These are phyloP conservation scores for Drosophila santomea DNA, from an alignment of 1,140 invertebrate genomes.

Conservation along the genomic window DNA sequence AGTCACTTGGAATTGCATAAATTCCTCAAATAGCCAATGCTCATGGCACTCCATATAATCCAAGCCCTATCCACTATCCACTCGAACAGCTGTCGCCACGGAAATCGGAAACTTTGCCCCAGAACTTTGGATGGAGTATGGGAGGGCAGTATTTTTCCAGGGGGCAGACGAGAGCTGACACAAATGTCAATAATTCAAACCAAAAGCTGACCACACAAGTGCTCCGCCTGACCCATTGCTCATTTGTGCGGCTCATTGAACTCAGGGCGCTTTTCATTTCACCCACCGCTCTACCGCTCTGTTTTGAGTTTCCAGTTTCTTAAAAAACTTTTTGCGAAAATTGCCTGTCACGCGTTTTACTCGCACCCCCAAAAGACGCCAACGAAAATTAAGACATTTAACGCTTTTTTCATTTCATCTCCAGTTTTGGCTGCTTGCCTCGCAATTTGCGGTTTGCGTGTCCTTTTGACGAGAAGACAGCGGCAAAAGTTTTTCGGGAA, in stretches of 20 bases:
- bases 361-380: conserved; percentile 27
- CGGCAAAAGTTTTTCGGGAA: conserved; percentile 12
- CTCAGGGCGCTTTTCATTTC: conserved; percentile 27
- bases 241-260: conserved; percentile 71
- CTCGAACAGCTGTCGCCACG: conserved; percentile 41
- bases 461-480: conserved; percentile 20
- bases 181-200: conserved; percentile 75
- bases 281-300: no score
- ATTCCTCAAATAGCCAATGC: conserved; percentile 56
- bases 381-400: conserved; percentile 77
- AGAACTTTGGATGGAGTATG: conserved; percentile 46
- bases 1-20: conserved; percentile 56
- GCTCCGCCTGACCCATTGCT: conserved; percentile 33
- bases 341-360: conserved; percentile 72
- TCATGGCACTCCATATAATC: conserved; percentile 31
- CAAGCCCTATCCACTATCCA: background rate
- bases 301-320: conserved; percentile 43
- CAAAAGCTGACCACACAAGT: conserved; percentile 53
- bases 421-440: background rate
- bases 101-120: conserved; percentile 53
- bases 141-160: background rate
- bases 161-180: conserved; percentile 31
- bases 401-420: conserved; percentile 73
- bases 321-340: conserved; percentile 63
- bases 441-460: conserved; percentile 11